phyloP scores from a whole-genome alignment of 2,113 vertebrate genomes.

The Pelvicachromis taeniatus region DNA sequence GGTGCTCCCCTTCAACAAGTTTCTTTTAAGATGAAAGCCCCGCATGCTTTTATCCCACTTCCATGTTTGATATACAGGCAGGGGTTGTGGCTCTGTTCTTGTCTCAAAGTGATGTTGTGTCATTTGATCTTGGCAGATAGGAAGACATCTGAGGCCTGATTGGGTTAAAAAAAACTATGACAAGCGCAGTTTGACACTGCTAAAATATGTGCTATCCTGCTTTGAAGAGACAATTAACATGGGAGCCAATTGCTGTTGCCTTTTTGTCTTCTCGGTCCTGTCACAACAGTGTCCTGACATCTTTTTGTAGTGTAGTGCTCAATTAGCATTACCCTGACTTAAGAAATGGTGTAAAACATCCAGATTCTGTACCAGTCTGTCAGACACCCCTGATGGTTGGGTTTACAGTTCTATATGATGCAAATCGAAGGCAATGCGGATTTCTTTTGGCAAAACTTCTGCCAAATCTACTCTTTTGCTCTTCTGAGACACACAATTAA shows the following conservation, averaged over 20 bases:
- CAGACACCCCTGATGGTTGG: not conserved
- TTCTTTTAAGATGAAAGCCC: slow-evolving; percentile 68
- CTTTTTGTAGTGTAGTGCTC: slow-evolving; percentile 55
- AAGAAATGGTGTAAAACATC: slow-evolving; percentile 39
- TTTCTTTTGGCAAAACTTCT: not conserved
- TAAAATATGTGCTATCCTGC: slow-evolving; percentile 40
- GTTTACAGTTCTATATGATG: not conserved
- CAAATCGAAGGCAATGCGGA: slow-evolving; percentile 1
- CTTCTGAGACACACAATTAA: slow-evolving; percentile 32
- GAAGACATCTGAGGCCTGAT: slow-evolving; percentile 63
- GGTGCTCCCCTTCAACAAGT: slow-evolving; percentile 54
- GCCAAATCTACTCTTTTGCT: not conserved
- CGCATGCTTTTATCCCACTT: slow-evolving; percentile 52
- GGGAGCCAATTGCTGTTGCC: slow-evolving; percentile 54
- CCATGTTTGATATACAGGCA: slow-evolving; percentile 62
- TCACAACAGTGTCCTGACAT: slow-evolving; percentile 50
- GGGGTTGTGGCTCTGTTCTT: slow-evolving; percentile 52
- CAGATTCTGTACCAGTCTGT: slow-evolving; percentile 5
- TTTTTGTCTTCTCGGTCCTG: slow-evolving; percentile 41
- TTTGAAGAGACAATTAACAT: slow-evolving; percentile 70
- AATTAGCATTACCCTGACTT: slow-evolving; percentile 52
- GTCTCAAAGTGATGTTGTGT: slow-evolving; percentile 65
- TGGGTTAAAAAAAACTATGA: slow-evolving; percentile 36
- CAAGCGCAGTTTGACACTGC: slow-evolving; percentile 35
- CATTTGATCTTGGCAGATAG: slow-evolving; percentile 68